Percentiles rank a stretch among this genome's conserved stretches.
phyloP scores from a whole-genome alignment of 2,888 invertebrate genomes.

The Gymnocheta viridis region DNA sequence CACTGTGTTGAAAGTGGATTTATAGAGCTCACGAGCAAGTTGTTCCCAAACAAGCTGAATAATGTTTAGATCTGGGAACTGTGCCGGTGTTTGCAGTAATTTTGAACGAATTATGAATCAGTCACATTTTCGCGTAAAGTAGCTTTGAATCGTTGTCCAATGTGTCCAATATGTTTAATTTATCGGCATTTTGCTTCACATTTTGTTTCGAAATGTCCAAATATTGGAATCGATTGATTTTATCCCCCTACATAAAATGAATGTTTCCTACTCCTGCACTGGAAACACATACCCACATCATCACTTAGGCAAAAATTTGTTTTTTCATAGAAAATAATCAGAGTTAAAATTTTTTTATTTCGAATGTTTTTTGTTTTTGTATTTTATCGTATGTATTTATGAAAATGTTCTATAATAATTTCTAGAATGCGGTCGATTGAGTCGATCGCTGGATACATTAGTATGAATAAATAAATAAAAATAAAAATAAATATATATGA shows the following conservation, averaged over 20 bases:
- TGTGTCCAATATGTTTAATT: constrained; percentile 4
- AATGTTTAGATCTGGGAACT: constrained; percentile 20
- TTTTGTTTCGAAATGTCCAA: background rate
- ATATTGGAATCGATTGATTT: background rate
- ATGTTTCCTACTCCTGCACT: background rate
- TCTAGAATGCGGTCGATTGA: too few species aligned
- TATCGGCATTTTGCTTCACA: too few species aligned
- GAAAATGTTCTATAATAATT: too few species aligned
- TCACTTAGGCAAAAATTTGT: too few species aligned
- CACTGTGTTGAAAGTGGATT: constrained; percentile 4
- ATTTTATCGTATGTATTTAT: too few species aligned
- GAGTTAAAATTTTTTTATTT: too few species aligned
- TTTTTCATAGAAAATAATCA: too few species aligned
- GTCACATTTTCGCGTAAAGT: background rate
- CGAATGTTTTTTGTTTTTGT: too few species aligned
- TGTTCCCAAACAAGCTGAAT: constrained; percentile 3
- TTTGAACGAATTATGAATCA: constrained; percentile 12
- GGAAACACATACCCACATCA: too few species aligned
- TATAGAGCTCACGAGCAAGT: background rate
- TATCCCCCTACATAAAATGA: background rate
- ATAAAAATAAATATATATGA: too few species aligned
- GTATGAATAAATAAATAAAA: too few species aligned
- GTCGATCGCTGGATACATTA: too few species aligned
- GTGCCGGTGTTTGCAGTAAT: constrained; percentile 22
- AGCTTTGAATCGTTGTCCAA: background rate